A percentile compares a stretch with the other conserved stretches of the same genome.
These are phyloP conservation scores for Scaptomyza polygonia DNA, from an alignment of 2,888 invertebrate species.

Conservation along the genomic window DNA sequence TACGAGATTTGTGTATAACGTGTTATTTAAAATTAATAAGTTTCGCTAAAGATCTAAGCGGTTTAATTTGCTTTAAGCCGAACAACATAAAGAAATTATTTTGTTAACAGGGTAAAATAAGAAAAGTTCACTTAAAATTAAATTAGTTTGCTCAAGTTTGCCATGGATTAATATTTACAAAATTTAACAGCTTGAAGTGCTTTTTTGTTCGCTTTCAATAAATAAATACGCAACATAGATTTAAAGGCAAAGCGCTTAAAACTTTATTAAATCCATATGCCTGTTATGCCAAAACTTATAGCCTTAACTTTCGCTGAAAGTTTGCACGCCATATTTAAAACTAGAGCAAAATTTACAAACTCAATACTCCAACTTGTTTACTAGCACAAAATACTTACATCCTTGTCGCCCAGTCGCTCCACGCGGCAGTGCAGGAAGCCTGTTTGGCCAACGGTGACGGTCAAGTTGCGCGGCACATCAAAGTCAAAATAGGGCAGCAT, in stretches of 20 bases:
- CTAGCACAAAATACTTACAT: conserved; percentile 87
- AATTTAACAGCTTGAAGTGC: neutral
- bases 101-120: too few species aligned
- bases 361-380: neutral
- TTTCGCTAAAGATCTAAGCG: too few species aligned
- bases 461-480: conserved; percentile 93
- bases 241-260: neutral
- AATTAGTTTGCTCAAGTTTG: neutral
- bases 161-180: neutral
- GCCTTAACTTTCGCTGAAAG: neutral
- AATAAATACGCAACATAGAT: neutral
- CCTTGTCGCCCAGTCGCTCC: conserved; percentile 94
- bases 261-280: neutral
- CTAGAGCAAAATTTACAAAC: neutral
- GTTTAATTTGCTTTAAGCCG: neutral
- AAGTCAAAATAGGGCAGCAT: conserved; percentile 92
- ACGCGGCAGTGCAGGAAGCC: conserved; percentile 95
- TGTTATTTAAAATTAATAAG: too few species aligned
- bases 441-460: conserved; percentile 95
- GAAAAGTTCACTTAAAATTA: too few species aligned
- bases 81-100: too few species aligned
- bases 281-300: neutral
- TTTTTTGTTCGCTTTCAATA: too few species aligned
- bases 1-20: too few species aligned
- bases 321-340: neutral